Conservation (phyloP, 2,797 vertebrate genomes). For the Chaetodon trifasciatus region DNA sequence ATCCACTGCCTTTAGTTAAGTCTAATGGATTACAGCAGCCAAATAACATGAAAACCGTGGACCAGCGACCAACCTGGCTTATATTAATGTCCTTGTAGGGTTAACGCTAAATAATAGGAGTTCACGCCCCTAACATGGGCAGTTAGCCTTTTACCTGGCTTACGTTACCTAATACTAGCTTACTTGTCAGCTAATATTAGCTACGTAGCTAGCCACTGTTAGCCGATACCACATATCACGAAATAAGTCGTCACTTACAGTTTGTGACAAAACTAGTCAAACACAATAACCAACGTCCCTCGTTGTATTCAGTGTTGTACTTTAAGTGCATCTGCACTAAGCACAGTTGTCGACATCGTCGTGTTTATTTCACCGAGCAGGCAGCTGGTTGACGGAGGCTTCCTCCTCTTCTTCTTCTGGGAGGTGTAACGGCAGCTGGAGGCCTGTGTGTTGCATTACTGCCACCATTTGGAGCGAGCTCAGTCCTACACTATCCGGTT, state of each 20-base stretch:
- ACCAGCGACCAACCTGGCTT: no score
- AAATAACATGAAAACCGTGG: background rate
- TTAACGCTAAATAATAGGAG: background rate
- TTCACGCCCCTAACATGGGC: constrained; percentile 29
- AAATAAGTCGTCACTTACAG: constrained; percentile 58
- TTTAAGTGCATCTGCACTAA: constrained; percentile 26
- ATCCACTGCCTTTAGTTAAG: fast-evolving
- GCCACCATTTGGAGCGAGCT: background rate
- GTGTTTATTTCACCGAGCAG: constrained; percentile 65
- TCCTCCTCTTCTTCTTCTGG: background rate
- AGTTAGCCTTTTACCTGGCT: constrained; percentile 54
- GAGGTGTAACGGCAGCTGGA: background rate
- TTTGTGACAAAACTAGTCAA: background rate
- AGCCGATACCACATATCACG: background rate
- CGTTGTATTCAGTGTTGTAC: background rate
- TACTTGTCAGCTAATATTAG: constrained; percentile 50
- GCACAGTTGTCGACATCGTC: constrained; percentile 63
- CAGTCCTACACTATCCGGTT: background rate
- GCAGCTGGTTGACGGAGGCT: constrained; percentile 23
- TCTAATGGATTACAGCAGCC: no score
- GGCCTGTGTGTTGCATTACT: background rate
- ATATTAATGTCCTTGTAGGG: background rate
- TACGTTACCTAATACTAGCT: constrained; percentile 64
- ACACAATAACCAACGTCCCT: constrained; percentile 8
- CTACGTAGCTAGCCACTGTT: constrained; percentile 31